Evolutionary conservation across 2,113 vertebrate species (phyloP).

Genomic region (Lophius piscatorius): DNA sequence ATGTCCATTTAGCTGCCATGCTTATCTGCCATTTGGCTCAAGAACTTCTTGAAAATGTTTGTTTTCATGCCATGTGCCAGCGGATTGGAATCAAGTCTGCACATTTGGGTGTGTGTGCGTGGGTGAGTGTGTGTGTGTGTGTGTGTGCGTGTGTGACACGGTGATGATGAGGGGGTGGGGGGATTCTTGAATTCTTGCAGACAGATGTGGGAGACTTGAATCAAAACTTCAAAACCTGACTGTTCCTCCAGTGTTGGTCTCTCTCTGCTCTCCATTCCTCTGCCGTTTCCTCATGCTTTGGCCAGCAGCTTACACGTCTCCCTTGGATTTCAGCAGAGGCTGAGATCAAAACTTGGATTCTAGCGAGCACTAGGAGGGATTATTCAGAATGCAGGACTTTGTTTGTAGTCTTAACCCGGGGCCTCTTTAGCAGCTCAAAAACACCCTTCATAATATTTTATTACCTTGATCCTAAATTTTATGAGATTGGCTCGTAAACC

Average conservation of each 20-base stretch:
- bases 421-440: conserved; percentile 18
- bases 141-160: conserved; percentile 27
- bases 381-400: conserved; percentile 44
- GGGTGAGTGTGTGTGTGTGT: conserved; percentile 19
- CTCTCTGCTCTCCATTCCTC: conserved; percentile 63
- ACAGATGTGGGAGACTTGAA: conserved; percentile 73
- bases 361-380: conserved; percentile 37
- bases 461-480: not conserved
- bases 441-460: conserved; percentile 13
- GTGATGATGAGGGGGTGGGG: conserved; percentile 68
- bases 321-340: conserved; percentile 45
- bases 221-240: conserved; percentile 68
- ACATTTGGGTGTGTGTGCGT: conserved; percentile 10
- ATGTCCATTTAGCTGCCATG: conserved; percentile 40
- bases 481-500: conserved; percentile 4
- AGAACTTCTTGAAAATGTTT: conserved; percentile 59
- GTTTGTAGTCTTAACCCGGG: not conserved
- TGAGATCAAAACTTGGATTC: conserved; percentile 50
- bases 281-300: conserved; percentile 62
- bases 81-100: conserved; percentile 44
- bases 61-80: conserved; percentile 44
- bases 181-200: conserved; percentile 71
- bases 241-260: conserved; percentile 62
- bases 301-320: conserved; percentile 48
- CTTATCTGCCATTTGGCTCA: conserved; percentile 62